Percentiles rank a stretch among this genome's conserved stretches.
phyloP scores from a whole-genome alignment of 2,113 vertebrate species.

The Tringa solitaria region DNA sequence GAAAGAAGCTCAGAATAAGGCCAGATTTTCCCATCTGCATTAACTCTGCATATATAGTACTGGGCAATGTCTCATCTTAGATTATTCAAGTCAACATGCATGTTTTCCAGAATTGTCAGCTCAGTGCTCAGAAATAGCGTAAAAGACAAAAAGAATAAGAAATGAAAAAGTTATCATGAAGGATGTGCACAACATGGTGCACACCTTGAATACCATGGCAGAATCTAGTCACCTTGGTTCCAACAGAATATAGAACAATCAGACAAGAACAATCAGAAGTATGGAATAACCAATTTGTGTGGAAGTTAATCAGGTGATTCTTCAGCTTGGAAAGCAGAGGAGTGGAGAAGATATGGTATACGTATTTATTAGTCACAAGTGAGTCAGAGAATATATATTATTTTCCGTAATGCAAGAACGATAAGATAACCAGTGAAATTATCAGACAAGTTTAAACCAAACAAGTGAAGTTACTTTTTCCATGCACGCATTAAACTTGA shows the following conservation, averaged over 20 bases:
- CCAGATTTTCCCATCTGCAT: background rate
- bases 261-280: background rate
- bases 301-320: background rate
- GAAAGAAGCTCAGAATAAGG: background rate
- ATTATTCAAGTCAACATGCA: background rate
- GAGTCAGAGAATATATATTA: background rate
- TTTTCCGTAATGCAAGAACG: background rate
- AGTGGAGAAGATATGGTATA: background rate
- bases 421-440: background rate
- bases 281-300: background rate
- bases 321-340: background rate
- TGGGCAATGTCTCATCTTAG: background rate
- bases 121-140: background rate
- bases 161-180: background rate
- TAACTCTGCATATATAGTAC: background rate
- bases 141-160: background rate
- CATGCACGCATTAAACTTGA: background rate
- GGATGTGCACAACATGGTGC: rapidly evolving
- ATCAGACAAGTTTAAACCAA: background rate
- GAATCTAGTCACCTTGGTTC: background rate
- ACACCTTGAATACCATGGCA: background rate
- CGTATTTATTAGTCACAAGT: background rate
- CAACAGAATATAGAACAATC: background rate
- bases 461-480: background rate
- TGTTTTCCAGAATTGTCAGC: background rate